Base-by-base conservation (phyloP, 64 coral and sea anemone genomes). In the Montipora efflorescens region DNA sequence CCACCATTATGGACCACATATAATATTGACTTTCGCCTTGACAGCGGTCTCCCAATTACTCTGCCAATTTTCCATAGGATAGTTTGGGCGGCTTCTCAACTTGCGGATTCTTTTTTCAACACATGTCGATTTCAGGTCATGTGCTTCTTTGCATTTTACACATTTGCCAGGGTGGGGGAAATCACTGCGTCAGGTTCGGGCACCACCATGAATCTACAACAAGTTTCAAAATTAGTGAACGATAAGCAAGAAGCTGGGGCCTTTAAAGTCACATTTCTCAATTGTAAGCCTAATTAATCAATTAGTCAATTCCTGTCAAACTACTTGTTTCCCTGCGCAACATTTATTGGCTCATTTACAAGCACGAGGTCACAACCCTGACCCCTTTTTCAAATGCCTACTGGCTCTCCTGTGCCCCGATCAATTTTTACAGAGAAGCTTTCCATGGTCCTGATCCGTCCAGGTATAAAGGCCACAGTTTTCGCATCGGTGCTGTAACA, bases 61-160 rank as follows among this genome's bases (percentile, higher is more conserved):
- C 50, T 84, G 21, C 81, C 81, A 50, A 48, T 55, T 58, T 52
- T 84, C 59, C 81, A 84, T 84, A 48, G 43, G 46, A 79, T 79
- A 79, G 19, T 79, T 49, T 79, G 21, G 49, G 77, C 77, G 15
- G 15, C 77, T 8, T n/a, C 49, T 9, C 77, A 79, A 13, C 49
- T 79, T 43, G 77, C 36, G 12, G 77, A 64, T 16, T 64, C 59
- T 64, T 64, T 64, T 64, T 64, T 11, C 59, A 64, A 64, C 59
- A 64, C 59, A 64, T 64, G 1, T 64, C 2, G 20, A 77, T 36
- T 36, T 36, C 36, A 36, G 36, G 36, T 2, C 36, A 36, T 36
- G 36, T 36, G 36, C 36, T 36, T 36, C 1, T 36, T 36, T 36
- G 36, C 36, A 36, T 36, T 36, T 36, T 36, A 36, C 36, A 36